These are phyloP conservation scores for Brienomyrus longianalis DNA, from an alignment of 2,113 vertebrate species.

Conservation along the genomic window DNA sequence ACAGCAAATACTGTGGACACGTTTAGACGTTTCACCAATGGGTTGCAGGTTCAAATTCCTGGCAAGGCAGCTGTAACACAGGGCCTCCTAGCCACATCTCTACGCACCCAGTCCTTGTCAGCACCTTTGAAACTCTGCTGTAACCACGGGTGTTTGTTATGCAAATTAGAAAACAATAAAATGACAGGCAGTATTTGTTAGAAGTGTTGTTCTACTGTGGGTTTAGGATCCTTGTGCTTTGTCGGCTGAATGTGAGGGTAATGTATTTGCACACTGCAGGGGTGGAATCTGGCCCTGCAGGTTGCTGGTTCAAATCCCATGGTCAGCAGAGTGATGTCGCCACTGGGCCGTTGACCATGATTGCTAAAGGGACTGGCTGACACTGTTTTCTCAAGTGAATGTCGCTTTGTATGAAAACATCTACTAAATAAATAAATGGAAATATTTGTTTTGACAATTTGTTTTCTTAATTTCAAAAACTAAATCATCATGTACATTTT, in stretches of 20 bases:
- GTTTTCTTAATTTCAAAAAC: background rate
- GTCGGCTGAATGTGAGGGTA: background rate
- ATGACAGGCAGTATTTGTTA: background rate
- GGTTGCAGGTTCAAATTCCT: background rate
- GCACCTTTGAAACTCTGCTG: background rate
- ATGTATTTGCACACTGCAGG: background rate
- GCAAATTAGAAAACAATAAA: background rate
- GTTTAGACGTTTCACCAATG: background rate
- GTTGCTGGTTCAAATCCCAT: background rate
- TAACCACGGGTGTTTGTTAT: background rate
- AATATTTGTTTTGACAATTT: background rate
- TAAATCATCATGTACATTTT: background rate
- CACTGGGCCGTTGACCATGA: background rate
- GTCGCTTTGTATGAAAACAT: background rate
- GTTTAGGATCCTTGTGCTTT: background rate
- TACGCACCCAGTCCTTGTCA: background rate
- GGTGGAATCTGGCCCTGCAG: background rate
- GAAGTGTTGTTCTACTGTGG: background rate
- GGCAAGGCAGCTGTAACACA: background rate
- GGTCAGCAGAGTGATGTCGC: background rate
- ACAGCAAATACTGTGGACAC: background rate
- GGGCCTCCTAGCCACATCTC: background rate
- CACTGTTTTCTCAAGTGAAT: background rate
- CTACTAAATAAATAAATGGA: background rate
- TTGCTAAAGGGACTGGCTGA: background rate